Evolutionary conservation across 1,140 invertebrate genomes (phyloP).

Genomic region (Dinoponera quadriceps): DNA sequence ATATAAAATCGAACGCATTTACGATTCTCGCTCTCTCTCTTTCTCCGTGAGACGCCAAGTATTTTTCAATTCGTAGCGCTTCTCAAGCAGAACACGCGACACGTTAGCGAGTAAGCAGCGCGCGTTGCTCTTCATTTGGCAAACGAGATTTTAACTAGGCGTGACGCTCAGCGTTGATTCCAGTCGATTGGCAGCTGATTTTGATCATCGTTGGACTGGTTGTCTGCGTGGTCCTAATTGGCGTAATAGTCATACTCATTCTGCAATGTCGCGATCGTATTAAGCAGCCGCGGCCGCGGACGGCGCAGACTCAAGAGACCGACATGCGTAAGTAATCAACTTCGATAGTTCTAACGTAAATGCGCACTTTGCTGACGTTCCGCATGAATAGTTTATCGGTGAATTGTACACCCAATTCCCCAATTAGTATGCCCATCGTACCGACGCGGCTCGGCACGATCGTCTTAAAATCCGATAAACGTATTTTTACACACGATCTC

Average conservation of each 20-base stretch:
- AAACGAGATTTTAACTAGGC: slow-evolving; percentile 80
- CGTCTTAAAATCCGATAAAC: no score
- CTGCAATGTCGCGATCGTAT: slow-evolving; percentile 86
- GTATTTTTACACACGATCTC: no score
- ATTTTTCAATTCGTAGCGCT: slow-evolving; percentile 1
- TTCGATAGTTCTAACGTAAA: not conserved
- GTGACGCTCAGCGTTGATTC: slow-evolving; percentile 85
- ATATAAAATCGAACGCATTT: no score
- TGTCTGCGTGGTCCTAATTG: slow-evolving; percentile 85
- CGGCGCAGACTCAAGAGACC: slow-evolving; percentile 83
- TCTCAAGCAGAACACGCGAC: not conserved
- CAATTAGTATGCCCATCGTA: slow-evolving; percentile 31
- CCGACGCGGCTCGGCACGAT: not conserved
- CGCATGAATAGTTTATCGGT: no score
- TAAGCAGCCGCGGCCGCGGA: slow-evolving; percentile 83
- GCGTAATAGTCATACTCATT: slow-evolving; percentile 86
- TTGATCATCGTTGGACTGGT: slow-evolving; percentile 86
- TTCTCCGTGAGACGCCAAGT: no score
- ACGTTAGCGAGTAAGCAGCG: slow-evolving; percentile 26
- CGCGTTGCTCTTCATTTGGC: slow-evolving; percentile 60
- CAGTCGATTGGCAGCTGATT: slow-evolving; percentile 86
- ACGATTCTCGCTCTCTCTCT: no score
- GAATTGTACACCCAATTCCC: slow-evolving; percentile 50
- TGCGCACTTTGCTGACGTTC: not conserved
- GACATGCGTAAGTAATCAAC: slow-evolving; percentile 83